Evolutionary conservation across 1,140 invertebrate species (phyloP), one percentile per base, ranked within the genome.

Genomic region (Magallana gigas): DNA sequence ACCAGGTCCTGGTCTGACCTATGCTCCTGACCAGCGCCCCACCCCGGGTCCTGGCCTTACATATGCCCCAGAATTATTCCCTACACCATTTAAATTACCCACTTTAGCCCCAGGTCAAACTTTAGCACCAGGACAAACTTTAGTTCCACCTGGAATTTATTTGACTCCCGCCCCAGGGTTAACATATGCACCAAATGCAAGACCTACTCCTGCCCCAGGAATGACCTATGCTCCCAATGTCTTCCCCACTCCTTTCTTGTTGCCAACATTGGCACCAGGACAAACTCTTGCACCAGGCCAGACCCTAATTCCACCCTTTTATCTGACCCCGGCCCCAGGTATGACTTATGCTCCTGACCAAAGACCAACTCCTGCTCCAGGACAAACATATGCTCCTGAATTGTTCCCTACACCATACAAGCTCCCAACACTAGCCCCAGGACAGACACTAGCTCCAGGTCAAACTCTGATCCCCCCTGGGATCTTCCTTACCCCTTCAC

Each of bases 191-290:
- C 88, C 90, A 81, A 87, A 86, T 57, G 83, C 88, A 48, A 88
- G 88, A 62, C 88, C 87, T 18, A 90, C 90, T 36, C 92, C 91
- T 60, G 76, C 83, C 1, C 90, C 91, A 60, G 90, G 90, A 6
- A 84, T 85, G 68, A 92, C 92, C 2, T 91, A 91, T 80, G 91
- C 90, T 11, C 92, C 92, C 83, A 60, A 64, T 6, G 60, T 87
- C 11, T 86, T 83, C 80, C 91, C 91, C 62, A 88, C 88, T 76
- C 89, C 91, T 18, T 87, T 84, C 12, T 85, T 88, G 81, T 81
- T 88, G 62, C 91, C 88, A 85, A 85, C 82, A 7, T 71, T 87
- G 36, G 64, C 87, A 57, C 85, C 89, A 23, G 83, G 59, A 18
- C 58, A 58, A 8, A 58, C 80, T 12, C 84, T 68, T 68, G 85